Conservation (phyloP, 2,113 vertebrate genomes). For the Ranitomeya variabilis region DNA sequence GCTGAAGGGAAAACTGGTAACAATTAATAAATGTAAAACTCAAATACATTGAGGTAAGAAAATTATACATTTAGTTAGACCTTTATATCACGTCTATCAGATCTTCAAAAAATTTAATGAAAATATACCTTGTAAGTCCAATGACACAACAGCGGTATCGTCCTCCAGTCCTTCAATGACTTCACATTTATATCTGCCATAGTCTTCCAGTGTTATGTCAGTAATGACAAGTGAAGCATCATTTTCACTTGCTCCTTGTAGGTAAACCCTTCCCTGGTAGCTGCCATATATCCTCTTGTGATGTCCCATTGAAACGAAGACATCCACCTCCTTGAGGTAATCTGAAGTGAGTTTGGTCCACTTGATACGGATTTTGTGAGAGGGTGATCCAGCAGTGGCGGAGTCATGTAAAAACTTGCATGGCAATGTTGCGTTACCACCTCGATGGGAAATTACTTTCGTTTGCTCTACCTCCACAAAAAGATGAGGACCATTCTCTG, state of each 20-base stretch:
- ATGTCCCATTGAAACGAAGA: conserved; percentile 87
- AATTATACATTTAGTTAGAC: neutral
- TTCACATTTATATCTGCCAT: conserved; percentile 88
- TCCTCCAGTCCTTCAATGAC: conserved; percentile 86
- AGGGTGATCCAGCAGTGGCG: conserved; percentile 64
- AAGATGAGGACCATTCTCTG: conserved; percentile 84
- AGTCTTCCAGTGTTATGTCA: conserved; percentile 79
- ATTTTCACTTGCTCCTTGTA: conserved; percentile 71
- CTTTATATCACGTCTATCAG: neutral
- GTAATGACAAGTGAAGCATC: conserved; percentile 85
- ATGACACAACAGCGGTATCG: conserved; percentile 70
- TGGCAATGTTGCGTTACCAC: conserved; percentile 86
- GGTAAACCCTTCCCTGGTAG: conserved; percentile 78
- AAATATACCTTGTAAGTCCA: conserved; percentile 78
- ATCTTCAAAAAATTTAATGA: neutral
- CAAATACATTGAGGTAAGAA: neutral
- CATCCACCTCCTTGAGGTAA: conserved; percentile 80
- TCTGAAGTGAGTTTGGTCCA: conserved; percentile 90
- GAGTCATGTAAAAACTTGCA: conserved; percentile 77
- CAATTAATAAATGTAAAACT: neutral
- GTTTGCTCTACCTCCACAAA: conserved; percentile 83
- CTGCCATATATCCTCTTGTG: conserved; percentile 81
- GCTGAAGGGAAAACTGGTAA: neutral
- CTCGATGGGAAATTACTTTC: conserved; percentile 77
- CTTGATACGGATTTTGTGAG: conserved; percentile 81